phyloP scores from a whole-genome alignment of 2,888 invertebrate species.

The Epinotia demarniana region DNA sequence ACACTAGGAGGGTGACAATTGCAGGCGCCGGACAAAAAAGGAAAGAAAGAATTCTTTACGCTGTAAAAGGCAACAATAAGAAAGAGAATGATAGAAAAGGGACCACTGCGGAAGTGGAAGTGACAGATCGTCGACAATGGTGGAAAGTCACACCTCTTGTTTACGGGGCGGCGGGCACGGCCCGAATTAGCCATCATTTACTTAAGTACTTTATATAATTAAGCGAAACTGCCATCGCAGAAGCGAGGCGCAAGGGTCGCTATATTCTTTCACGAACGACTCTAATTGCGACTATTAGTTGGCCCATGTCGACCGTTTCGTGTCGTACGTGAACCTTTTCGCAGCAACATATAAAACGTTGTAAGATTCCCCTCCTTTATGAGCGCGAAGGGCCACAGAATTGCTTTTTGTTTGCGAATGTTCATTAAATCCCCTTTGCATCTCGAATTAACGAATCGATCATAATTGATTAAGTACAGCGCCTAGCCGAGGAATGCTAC shows the following conservation, averaged over 20 bases:
- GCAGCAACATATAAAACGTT: constrained; percentile 32
- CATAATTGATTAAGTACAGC: constrained; percentile 83
- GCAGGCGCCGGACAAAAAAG: constrained; percentile 71
- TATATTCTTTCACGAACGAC: constrained; percentile 70
- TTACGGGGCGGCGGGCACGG: constrained; percentile 73
- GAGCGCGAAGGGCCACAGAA: constrained; percentile 42
- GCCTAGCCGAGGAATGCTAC: constrained; percentile 69
- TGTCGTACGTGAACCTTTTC: constrained; percentile 34
- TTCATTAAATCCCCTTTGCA: constrained; percentile 70
- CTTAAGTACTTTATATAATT: constrained; percentile 84
- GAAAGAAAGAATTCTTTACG: constrained; percentile 79
- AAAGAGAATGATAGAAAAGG: constrained; percentile 73
- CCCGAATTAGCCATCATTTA: constrained; percentile 82
- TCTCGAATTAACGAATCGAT: constrained; percentile 81
- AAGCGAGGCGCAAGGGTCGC: constrained; percentile 70
- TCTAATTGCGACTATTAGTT: constrained; percentile 70
- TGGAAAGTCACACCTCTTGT: constrained; percentile 84
- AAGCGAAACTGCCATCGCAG: constrained; percentile 77
- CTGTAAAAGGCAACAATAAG: constrained; percentile 79
- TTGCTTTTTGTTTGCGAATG: constrained; percentile 44
- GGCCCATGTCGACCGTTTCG: constrained; percentile 48
- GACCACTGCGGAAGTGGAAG: constrained; percentile 77
- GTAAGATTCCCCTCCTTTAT: constrained; percentile 30
- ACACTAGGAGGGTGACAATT: constrained; percentile 81
- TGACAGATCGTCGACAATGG: constrained; percentile 83